A percentile compares a stretch with the other conserved stretches of the same genome.
Evolutionary conservation across 1,140 invertebrate genomes (phyloP).

Genomic region (Anastatus disparis): DNA sequence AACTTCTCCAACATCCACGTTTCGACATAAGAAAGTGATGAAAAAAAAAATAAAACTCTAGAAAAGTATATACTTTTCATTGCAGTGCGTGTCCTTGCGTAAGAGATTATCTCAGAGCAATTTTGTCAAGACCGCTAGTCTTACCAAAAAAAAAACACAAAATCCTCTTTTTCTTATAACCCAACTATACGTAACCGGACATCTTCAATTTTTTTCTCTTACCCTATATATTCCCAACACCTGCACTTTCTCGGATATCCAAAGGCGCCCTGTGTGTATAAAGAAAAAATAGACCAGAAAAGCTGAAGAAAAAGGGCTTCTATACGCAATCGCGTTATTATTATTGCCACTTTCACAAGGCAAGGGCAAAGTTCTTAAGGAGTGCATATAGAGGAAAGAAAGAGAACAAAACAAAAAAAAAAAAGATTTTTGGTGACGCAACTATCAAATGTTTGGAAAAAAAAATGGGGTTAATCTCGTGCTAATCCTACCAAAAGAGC

Average conservation of each 20-base stretch:
- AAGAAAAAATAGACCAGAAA: too few relatives aligned
- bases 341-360: conserved; percentile 23
- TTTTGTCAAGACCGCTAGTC: background rate
- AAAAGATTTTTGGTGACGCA: conserved; percentile 39
- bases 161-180: too few relatives aligned
- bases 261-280: too few relatives aligned
- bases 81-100: conserved; percentile 22
- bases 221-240: conserved; percentile 1
- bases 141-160: background rate
- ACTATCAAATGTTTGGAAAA: conserved; percentile 17
- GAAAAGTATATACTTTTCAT: conserved; percentile 2
- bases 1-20: too few relatives aligned
- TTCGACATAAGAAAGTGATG: background rate
- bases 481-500: too few relatives aligned
- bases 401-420: too few relatives aligned
- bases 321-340: too few relatives aligned
- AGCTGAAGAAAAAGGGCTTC: background rate
- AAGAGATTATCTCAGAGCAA: conserved; percentile 33
- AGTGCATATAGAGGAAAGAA: conserved; percentile 18
- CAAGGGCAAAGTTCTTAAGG: conserved; percentile 28
- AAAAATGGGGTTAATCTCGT: conserved; percentile 51
- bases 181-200: background rate
- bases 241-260: conserved; percentile 28
- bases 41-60: background rate
- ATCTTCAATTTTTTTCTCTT: background rate